Conservation (phyloP, 2,888 invertebrate species). For the Koerneria pararmatus region DNA sequence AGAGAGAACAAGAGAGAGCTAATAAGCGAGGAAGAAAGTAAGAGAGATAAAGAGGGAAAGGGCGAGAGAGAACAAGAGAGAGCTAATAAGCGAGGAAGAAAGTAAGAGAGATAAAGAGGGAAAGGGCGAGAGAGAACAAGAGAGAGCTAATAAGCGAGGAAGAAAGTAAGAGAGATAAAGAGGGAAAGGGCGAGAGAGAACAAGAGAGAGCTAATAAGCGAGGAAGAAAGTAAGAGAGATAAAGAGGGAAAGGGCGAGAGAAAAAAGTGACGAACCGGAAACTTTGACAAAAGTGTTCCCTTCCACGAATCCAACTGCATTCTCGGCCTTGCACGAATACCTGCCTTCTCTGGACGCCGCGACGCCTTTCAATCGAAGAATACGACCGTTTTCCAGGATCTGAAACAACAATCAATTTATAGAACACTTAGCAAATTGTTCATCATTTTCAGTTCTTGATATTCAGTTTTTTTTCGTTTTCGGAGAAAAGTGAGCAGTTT, state of each 20-base stretch:
- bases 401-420: conserved; percentile 24
- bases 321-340: conserved; percentile 57
- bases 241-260: not conserved
- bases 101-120: too few species aligned
- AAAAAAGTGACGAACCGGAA: conserved; percentile 33
- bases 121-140: too few species aligned
- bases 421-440: too few species aligned
- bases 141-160: too few species aligned
- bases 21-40: too few species aligned
- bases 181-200: not conserved
- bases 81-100: too few species aligned
- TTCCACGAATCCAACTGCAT: conserved; percentile 61
- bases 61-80: too few species aligned
- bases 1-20: not conserved
- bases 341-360: conserved; percentile 58
- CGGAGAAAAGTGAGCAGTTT: too few species aligned
- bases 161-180: too few species aligned
- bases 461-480: too few species aligned
- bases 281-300: conserved; percentile 55
- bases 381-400: conserved; percentile 24
- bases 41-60: too few species aligned
- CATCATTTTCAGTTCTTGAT: not conserved
- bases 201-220: not conserved
- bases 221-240: too few species aligned
- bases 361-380: conserved; percentile 29